Percentiles rank a stretch among this genome's conserved stretches.
These are phyloP conservation scores for Buphagus erythrorhynchus DNA, from an alignment of 2,797 vertebrate genomes.

Conservation along the genomic window DNA sequence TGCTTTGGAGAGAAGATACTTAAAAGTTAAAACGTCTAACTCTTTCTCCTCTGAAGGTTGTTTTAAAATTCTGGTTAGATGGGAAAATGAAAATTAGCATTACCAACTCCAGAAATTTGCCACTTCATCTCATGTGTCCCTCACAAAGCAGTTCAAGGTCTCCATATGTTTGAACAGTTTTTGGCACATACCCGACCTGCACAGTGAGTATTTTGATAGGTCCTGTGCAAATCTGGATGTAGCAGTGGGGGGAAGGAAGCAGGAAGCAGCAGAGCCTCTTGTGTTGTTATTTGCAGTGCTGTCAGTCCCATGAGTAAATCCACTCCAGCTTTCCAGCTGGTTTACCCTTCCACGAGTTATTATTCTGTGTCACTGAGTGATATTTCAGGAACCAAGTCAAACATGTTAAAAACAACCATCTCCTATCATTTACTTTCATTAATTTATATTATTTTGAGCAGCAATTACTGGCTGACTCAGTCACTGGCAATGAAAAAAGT, in stretches of 20 bases:
- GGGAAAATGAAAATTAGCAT: neutral
- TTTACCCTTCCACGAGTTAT: neutral
- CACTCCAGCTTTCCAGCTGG: neutral
- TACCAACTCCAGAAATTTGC: neutral
- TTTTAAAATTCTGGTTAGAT: neutral
- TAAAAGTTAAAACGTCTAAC: neutral
- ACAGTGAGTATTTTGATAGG: neutral
- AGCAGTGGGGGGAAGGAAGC: too few species aligned
- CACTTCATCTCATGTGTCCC: neutral
- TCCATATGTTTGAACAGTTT: neutral
- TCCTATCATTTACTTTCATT: slow-evolving; percentile 29
- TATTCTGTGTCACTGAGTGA: neutral
- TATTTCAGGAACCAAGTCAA: slow-evolving; percentile 35
- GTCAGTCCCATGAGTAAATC: neutral
- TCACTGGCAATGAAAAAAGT: neutral
- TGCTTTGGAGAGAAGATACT: neutral
- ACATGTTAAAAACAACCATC: slow-evolving; percentile 32
- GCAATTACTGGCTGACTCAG: slow-evolving; percentile 29
- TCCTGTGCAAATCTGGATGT: neutral
- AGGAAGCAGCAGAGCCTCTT: neutral
- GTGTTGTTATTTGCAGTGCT: neutral
- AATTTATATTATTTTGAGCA: slow-evolving; percentile 51
- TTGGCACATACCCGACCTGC: neutral
- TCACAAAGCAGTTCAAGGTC: neutral
- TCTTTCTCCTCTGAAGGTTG: neutral